These are phyloP conservation scores for Acronicta alni DNA, from an alignment of 2,888 invertebrate species.

Conservation along the genomic window DNA sequence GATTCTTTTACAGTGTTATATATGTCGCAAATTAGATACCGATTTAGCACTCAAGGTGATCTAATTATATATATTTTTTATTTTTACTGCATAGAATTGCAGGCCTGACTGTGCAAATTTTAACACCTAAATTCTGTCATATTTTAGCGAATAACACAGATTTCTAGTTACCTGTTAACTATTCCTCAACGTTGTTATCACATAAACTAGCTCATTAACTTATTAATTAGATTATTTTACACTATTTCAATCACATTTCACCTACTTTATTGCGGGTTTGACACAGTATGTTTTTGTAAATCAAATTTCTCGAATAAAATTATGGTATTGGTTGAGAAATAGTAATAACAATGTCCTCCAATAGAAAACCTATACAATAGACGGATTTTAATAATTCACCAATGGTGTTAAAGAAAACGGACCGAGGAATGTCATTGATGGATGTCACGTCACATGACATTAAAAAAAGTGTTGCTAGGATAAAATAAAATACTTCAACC, in stretches of 20 bases:
- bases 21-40: slow-evolving; percentile 13
- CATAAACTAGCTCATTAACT: slow-evolving; percentile 65
- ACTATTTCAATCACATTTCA: slow-evolving; percentile 56
- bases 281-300: slow-evolving; percentile 47
- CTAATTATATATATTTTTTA: slow-evolving; percentile 61
- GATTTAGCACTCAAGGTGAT: slow-evolving; percentile 53
- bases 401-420: slow-evolving; percentile 48
- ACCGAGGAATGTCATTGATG: slow-evolving; percentile 31
- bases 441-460: slow-evolving; percentile 71
- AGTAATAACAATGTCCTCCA: background rate
- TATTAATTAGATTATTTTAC: slow-evolving; percentile 62
- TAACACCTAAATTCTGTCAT: slow-evolving; percentile 9
- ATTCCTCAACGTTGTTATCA: slow-evolving; percentile 47
- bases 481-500: slow-evolving; percentile 7
- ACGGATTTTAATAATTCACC: background rate
- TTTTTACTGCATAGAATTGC: slow-evolving; percentile 39
- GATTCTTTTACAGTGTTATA: slow-evolving; percentile 4
- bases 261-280: slow-evolving; percentile 51
- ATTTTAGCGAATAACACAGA: slow-evolving; percentile 6
- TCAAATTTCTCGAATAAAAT: background rate
- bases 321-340: background rate
- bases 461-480: slow-evolving; percentile 42
- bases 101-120: slow-evolving; percentile 62
- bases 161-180: slow-evolving; percentile 51
- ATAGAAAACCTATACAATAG: slow-evolving; percentile 25